These are phyloP conservation scores for Resseliella maxima DNA, from an alignment of 2,888 invertebrate genomes.

Conservation along the genomic window DNA sequence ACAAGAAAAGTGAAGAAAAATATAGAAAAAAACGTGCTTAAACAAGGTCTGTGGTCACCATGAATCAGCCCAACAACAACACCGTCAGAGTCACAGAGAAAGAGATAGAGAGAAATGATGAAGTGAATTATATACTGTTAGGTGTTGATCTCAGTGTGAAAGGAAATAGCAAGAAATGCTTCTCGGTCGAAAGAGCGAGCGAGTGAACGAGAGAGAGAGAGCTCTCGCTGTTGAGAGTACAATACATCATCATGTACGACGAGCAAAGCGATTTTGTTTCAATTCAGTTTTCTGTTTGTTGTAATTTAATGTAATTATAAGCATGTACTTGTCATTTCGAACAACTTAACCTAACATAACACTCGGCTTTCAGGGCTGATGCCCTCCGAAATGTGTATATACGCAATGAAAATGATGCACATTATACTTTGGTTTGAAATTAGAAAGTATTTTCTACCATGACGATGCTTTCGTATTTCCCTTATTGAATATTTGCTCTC, in stretches of 20 bases:
- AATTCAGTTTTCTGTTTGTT: constrained; percentile 6
- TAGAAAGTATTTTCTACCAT: too few species aligned
- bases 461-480: too few species aligned
- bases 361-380: too few species aligned
- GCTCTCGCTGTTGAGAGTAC: too few species aligned
- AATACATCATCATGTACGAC: not conserved
- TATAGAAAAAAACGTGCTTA: not conserved
- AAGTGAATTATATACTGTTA: constrained; percentile 3
- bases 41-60: not conserved
- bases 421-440: too few species aligned
- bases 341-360: too few species aligned
- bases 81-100: not conserved
- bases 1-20: too few species aligned
- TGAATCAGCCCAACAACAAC: not conserved
- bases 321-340: not conserved
- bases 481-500: not conserved
- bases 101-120: not conserved
- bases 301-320: constrained; percentile 28
- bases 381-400: too few species aligned
- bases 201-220: not conserved
- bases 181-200: not conserved
- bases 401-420: not conserved
- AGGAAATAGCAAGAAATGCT: too few species aligned
- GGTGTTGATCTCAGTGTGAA: not conserved
- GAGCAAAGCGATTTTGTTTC: not conserved